phyloP scores from a whole-genome alignment of 2,888 invertebrate species.

The Chironomus riparius region DNA sequence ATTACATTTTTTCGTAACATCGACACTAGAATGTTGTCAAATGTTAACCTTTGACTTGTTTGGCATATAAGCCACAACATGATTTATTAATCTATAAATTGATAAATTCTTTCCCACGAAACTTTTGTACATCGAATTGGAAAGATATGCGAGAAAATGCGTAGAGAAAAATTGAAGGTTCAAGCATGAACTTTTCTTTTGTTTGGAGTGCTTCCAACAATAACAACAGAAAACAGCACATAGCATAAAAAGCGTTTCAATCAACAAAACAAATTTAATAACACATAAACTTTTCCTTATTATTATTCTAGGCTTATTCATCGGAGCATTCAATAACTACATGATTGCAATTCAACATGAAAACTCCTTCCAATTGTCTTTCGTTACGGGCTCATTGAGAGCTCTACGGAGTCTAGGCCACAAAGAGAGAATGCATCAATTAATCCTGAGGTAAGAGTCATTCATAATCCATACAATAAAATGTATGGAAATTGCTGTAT shows the following conservation, averaged over 20 bases:
- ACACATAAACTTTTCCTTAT: neutral
- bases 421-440: conserved; percentile 54
- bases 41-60: too few species aligned
- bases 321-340: conserved; percentile 8
- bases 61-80: too few species aligned
- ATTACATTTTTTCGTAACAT: too few species aligned
- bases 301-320: conserved; percentile 23
- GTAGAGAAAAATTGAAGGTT: too few species aligned
- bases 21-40: too few species aligned
- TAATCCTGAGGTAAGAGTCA: conserved; percentile 50
- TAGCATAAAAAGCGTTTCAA: too few species aligned
- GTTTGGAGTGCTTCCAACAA: too few species aligned
- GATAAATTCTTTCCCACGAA: conserved; percentile 16
- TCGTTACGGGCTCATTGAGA: conserved; percentile 7
- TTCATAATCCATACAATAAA: neutral
- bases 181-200: too few species aligned
- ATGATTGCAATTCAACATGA: conserved; percentile 2
- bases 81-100: neutral
- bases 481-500: neutral
- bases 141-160: too few species aligned
- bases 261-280: too few species aligned
- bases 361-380: conserved; percentile 13
- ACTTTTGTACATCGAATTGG: neutral
- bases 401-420: conserved; percentile 54
- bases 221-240: too few species aligned